Base-by-base conservation (phyloP, 1,140 invertebrate genomes). In the Drosophila athabasca region DNA sequence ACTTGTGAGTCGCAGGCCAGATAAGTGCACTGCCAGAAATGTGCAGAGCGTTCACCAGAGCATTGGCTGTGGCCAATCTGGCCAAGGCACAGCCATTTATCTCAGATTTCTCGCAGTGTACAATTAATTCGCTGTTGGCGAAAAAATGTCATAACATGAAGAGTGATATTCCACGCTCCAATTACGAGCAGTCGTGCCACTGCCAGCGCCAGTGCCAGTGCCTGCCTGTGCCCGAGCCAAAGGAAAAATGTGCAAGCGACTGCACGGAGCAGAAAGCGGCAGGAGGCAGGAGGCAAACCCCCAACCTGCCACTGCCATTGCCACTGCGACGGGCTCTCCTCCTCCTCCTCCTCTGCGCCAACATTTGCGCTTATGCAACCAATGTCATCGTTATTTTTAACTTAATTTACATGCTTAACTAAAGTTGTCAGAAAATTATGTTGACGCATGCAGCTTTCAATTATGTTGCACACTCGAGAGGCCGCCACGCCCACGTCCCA, bases 121-220 rank as follows among this genome's bases (percentile, higher is more conserved):
- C 78, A 88, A 87, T 88, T 87, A 83, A 88, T 87, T 88, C 83
- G 79, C 83, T 87, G 75, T 83, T 87, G 79, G 83, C 83, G 75
- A 88, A 87, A 87, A 88, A 87, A 88, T 87, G 74, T 90, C 84
- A 90, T 90, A 90, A 90, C 89, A 90, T 87, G 89, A 90, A 90
- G 89, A 90, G 89, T 90, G 84, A 89, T 90, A 90, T 89, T 90
- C 79, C 81, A 90, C 79, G 89, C 89, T 83, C 89, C 89, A 90
- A 90, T 90, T 90, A 90, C 84, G 83, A 79, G 83, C 75, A 78
- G 80, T 75, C 73, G 76, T 80, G 79, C 76, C 76, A 71, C 35
- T 39, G 35, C 35, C 35, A 39, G 11, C 11, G 9, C 35, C 35
- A 4, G 76, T 80, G 79, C 24, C 24, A 3, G 24, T 24, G 24